Evolutionary conservation across 2,797 vertebrate genomes (phyloP).

Genomic region (Oryzias dopingdopingensis): DNA sequence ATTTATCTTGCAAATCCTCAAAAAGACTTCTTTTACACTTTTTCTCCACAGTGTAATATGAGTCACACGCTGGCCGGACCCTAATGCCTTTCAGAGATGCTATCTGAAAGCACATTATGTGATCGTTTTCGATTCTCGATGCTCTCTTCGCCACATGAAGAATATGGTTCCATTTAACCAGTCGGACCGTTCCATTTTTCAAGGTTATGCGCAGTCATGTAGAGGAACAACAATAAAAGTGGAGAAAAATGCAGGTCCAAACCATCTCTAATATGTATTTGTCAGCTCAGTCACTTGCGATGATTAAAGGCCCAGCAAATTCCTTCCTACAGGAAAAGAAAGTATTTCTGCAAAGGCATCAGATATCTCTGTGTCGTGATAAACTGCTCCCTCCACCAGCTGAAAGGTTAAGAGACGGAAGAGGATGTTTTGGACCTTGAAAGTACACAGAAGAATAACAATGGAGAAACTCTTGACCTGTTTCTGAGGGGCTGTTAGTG

Average conservation of each 20-base stretch:
- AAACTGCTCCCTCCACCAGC: constrained; percentile 63
- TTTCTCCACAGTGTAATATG: constrained; percentile 55
- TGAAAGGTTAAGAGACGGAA: constrained; percentile 65
- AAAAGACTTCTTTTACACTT: constrained; percentile 53
- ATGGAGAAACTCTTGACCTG: constrained; percentile 60
- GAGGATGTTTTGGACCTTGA: constrained; percentile 75
- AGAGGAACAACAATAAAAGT: constrained; percentile 72
- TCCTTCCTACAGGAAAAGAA: constrained; percentile 71
- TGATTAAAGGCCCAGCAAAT: constrained; percentile 77
- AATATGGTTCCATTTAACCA: constrained; percentile 75
- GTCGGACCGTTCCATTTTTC: constrained; percentile 64
- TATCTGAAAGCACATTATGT: constrained; percentile 74
- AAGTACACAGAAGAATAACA: constrained; percentile 64
- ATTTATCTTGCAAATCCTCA: constrained; percentile 42
- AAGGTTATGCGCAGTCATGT: constrained; percentile 74
- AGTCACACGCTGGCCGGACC: constrained; percentile 66
- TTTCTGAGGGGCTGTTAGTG: constrained; percentile 29
- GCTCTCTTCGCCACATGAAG: constrained; percentile 66
- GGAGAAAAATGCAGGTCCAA: constrained; percentile 61
- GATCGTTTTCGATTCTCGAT: constrained; percentile 68
- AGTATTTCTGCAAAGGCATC: constrained; percentile 81
- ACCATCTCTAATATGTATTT: constrained; percentile 76
- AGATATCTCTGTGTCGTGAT: constrained; percentile 78
- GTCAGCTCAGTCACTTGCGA: constrained; percentile 71
- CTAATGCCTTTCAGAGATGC: constrained; percentile 74